These are phyloP conservation scores for Chrysopa pallens DNA, from an alignment of 1,140 invertebrate genomes.

Conservation along the genomic window DNA sequence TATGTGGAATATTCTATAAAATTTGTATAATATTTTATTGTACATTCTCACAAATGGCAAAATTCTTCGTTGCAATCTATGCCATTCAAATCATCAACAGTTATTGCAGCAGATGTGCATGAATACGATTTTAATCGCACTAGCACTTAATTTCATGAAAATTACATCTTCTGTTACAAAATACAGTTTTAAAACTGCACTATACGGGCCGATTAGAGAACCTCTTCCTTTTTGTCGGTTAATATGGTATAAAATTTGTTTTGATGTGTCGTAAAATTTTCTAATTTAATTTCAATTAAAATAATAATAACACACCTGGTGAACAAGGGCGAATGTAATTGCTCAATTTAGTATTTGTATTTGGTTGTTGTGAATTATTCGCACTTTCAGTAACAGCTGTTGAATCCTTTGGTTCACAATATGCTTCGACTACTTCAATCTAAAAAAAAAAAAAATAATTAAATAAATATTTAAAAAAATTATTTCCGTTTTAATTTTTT, in stretches of 20 bases:
- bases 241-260: too few species aligned
- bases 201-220: too few species aligned
- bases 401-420: constrained; percentile 35
- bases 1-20: too few species aligned
- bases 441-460: constrained; percentile 20
- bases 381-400: constrained; percentile 18
- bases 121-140: constrained; percentile 19
- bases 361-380: constrained; percentile 21
- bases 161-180: constrained; percentile 46
- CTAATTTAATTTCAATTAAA: constrained; percentile 14
- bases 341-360: constrained; percentile 19
- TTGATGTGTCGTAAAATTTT: too few species aligned
- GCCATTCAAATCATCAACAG: constrained; percentile 9
- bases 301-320: constrained; percentile 4
- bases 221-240: too few species aligned
- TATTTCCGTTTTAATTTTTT: too few species aligned
- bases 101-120: constrained; percentile 19
- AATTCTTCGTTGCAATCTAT: constrained; percentile 18
- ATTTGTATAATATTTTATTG: too few species aligned
- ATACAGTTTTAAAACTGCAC: constrained; percentile 32
- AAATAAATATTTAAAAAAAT: too few species aligned
- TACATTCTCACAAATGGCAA: too few species aligned
- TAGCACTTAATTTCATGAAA: constrained; percentile 14
- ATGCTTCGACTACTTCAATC: constrained; percentile 37
- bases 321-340: constrained; percentile 18